These are phyloP conservation scores for Volucella inflata DNA, from an alignment of 2,888 invertebrate genomes.

Conservation along the genomic window DNA sequence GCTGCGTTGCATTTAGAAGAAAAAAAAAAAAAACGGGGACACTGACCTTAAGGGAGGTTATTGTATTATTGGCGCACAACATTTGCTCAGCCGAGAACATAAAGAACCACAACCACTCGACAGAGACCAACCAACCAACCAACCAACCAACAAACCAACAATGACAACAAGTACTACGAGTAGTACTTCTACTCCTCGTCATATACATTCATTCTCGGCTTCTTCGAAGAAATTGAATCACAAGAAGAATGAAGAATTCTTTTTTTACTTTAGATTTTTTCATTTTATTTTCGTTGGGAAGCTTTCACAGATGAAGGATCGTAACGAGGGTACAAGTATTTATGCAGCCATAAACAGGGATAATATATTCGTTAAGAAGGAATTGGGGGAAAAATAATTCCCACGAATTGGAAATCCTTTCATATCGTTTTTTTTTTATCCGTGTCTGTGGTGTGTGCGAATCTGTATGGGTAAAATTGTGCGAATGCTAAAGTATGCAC, in stretches of 20 bases:
- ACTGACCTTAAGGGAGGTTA: constrained; percentile 67
- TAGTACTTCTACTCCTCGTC: constrained; percentile 32
- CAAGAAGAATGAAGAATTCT: constrained; percentile 50
- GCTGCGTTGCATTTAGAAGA: not conserved
- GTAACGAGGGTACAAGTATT: constrained; percentile 9
- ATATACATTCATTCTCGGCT: too few relatives aligned
- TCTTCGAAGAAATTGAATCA: constrained; percentile 17
- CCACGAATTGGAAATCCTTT: constrained; percentile 65
- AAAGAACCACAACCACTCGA: constrained; percentile 35
- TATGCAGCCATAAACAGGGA: constrained; percentile 14
- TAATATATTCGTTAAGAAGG: not conserved
- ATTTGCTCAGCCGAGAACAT: constrained; percentile 15
- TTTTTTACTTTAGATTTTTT: not conserved
- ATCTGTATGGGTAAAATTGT: not conserved
- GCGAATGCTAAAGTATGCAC: constrained; percentile 56
- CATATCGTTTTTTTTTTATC: constrained; percentile 24
- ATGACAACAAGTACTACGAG: constrained; percentile 46
- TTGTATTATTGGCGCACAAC: constrained; percentile 42
- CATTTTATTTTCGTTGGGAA: constrained; percentile 11
- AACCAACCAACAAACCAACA: constrained; percentile 18
- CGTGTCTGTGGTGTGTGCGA: constrained; percentile 13
- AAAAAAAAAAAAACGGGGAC: constrained; percentile 33
- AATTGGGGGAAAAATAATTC: constrained; percentile 55
- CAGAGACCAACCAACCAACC: constrained; percentile 20
- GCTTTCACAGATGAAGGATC: constrained; percentile 62